phyloP scores from a whole-genome alignment of 2,888 invertebrate genomes.

The Nymphalis urticae region DNA sequence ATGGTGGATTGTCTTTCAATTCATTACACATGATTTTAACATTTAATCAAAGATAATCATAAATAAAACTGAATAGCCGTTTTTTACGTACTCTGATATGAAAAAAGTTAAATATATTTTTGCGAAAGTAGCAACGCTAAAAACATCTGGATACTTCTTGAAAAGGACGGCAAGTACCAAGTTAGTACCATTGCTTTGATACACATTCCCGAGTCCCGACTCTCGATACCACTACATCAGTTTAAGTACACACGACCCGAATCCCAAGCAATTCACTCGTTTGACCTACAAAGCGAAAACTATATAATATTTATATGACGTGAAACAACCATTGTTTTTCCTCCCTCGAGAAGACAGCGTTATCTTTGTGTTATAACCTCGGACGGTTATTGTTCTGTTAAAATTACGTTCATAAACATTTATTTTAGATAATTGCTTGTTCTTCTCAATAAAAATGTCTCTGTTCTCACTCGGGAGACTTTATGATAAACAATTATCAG shows the following conservation, averaged over 20 bases:
- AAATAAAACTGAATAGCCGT: too few species aligned
- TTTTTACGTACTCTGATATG: not conserved
- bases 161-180: not conserved
- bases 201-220: constrained; percentile 14
- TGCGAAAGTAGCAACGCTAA: not conserved
- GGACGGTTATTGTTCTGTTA: constrained; percentile 17
- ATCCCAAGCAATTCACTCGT: constrained; percentile 29
- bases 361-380: constrained; percentile 26
- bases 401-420: not conserved
- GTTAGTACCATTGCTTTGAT: constrained; percentile 21
- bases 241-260: constrained; percentile 27
- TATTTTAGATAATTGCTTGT: not conserved
- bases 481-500: too few species aligned
- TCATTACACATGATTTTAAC: too few species aligned
- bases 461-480: too few species aligned
- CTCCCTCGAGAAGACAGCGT: constrained; percentile 21
- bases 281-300: constrained; percentile 41
- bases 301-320: constrained; percentile 39
- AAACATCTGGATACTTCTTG: not conserved
- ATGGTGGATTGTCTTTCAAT: too few species aligned
- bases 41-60: too few species aligned
- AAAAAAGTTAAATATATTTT: not conserved
- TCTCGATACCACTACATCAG: constrained; percentile 20
- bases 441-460: not conserved
- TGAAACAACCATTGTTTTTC: constrained; percentile 30